Evolutionary conservation across 2,113 vertebrate genomes (phyloP), one percentile per base, ranked within the genome.

Genomic region (Kryptolebias marmoratus): DNA sequence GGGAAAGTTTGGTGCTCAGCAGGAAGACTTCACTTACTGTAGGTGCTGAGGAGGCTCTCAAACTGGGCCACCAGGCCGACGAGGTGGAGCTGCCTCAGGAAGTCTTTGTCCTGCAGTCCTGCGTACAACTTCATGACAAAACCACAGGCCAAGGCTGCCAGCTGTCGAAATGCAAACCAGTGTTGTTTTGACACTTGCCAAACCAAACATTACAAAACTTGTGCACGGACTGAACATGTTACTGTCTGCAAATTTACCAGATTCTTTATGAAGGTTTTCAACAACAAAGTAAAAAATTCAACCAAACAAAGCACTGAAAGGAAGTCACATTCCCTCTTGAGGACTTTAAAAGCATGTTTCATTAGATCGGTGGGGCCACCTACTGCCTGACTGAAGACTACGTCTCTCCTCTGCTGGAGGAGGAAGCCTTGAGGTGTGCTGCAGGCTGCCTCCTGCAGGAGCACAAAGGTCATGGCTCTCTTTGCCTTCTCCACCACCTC

Each of bases 301-400:
- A 7, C 3, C 7, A 36, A 36, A 4, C 36, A 3, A 36, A 36
- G 22, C 27, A 6, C 12, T 53, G 12, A 36, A 57, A 0, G 52
- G 4, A 31, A 10, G 11, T 59, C 4, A 39, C 39, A 58, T 68
- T 48, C 18, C 59, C 36, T 36, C 36, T 7, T 36, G 36, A 36
- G 36, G 36, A 36, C 3, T 36, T 36, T 0, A 39, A 10, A 32
- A 39, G 30, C 32, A 8, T 27, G 50, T 3, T 36, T 68, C 39
- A 44, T 54, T 18, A 1, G 15, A 22, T 39, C 14, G 44, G 45
- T 50, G 73, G 18, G 59, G 71, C 79, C 64, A 95, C 96, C 84
- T 94, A 99, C 97, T 71, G 97, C 98, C 94, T 98, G 97, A 86
- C 97, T 98, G 85, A 99, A 98, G 89, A 99, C 96, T 1, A 97